Conservation (phyloP, 1,140 invertebrate species). For the Drosophila pachea region DNA sequence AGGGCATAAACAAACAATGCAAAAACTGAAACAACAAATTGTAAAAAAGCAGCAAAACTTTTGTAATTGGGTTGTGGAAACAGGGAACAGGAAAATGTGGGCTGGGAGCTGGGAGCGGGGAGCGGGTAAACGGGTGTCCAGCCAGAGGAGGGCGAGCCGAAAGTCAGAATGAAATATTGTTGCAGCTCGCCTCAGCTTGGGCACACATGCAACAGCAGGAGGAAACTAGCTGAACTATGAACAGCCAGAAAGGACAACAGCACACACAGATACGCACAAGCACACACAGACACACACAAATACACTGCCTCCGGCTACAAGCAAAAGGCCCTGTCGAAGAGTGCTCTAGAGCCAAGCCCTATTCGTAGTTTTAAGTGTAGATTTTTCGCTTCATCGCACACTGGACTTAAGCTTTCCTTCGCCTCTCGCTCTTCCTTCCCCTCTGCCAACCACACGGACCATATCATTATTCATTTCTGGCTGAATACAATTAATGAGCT, state of each 20-base stretch:
- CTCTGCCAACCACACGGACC: conserved; percentile 3
- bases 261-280: conserved; percentile 5
- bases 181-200: conserved; percentile 30
- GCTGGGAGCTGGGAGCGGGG: not conserved
- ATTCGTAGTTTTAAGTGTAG: conserved; percentile 44
- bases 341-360: conserved; percentile 12
- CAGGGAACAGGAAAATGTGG: too few relatives aligned
- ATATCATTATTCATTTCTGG: conserved; percentile 62
- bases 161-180: conserved; percentile 49
- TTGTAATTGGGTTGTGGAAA: conserved; percentile 48
- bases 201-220: conserved; percentile 19
- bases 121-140: not conserved
- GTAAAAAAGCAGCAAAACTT: conserved; percentile 44
- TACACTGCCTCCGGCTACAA: conserved; percentile 1
- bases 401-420: too few relatives aligned
- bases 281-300: conserved; percentile 10
- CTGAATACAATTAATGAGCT: conserved; percentile 61
- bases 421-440: not conserved
- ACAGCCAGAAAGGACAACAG: conserved; percentile 23
- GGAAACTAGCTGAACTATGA: conserved; percentile 11
- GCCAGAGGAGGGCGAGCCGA: not conserved
- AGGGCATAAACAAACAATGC: conserved; percentile 48
- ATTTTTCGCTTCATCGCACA: conserved; percentile 50
- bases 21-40: conserved; percentile 41
- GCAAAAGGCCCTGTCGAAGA: conserved; percentile 38